Percentiles rank a stretch among this genome's conserved stretches.
These are phyloP conservation scores for Metellina segmentata DNA, from an alignment of 2,888 invertebrate species.

Conservation along the genomic window DNA sequence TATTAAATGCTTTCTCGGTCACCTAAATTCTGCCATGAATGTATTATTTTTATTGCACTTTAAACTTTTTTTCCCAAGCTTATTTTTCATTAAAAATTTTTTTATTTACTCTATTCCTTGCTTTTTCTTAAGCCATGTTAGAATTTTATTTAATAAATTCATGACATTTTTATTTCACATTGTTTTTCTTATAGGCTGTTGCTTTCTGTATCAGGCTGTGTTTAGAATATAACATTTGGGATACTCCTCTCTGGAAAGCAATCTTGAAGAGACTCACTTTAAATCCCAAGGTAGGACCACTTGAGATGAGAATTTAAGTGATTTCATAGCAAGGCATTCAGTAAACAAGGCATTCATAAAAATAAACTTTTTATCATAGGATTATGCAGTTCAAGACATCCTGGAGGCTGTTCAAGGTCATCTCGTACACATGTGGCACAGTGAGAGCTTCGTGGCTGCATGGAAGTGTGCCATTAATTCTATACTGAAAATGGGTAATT, in stretches of 20 bases:
- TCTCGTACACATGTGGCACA: slow-evolving; percentile 52
- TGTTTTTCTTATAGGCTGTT: slow-evolving; percentile 32
- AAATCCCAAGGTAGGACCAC: slow-evolving; percentile 31
- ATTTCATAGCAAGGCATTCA: background rate
- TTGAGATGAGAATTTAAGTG: background rate
- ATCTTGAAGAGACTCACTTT: slow-evolving; percentile 32
- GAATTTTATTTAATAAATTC: no score
- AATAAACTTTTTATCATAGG: background rate
- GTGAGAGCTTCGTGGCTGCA: slow-evolving; percentile 38
- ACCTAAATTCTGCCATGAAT: no score
- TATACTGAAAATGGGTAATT: slow-evolving; percentile 29
- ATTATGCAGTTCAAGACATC: slow-evolving; percentile 38
- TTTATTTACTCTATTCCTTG: no score
- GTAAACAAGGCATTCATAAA: background rate
- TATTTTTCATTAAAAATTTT: no score
- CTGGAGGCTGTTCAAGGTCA: slow-evolving; percentile 46
- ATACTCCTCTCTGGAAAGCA: slow-evolving; percentile 49
- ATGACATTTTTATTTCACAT: no score
- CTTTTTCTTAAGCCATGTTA: no score
- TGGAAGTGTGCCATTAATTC: slow-evolving; percentile 36
- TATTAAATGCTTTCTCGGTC: no score
- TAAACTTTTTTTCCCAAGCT: no score
- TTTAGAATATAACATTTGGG: slow-evolving; percentile 56
- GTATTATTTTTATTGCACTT: no score
- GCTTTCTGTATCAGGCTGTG: slow-evolving; percentile 57